A percentile compares a stretch with the other conserved stretches of the same genome.
These are phyloP conservation scores for Phyto melanocephala DNA, from an alignment of 2,888 invertebrate genomes.

Conservation along the genomic window DNA sequence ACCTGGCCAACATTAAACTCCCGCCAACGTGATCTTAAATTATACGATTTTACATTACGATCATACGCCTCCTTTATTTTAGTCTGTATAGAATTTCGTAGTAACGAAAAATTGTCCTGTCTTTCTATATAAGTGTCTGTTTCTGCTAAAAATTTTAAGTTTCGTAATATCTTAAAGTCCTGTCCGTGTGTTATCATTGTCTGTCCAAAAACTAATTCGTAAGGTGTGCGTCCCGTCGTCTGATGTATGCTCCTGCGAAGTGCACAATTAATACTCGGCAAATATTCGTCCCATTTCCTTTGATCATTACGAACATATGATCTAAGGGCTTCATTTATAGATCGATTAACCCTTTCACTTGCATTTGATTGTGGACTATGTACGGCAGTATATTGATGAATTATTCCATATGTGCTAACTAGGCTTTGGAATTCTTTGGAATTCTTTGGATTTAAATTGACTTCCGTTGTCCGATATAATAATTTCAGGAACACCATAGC, in stretches of 20 bases:
- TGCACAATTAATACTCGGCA: neutral
- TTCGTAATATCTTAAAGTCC: neutral
- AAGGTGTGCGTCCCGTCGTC: no score
- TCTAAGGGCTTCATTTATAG: no score
- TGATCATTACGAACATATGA: no score
- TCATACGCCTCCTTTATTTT: no score
- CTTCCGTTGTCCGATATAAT: neutral
- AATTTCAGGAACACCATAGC: no score
- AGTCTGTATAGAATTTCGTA: neutral
- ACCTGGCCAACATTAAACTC: neutral
- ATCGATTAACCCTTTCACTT: no score
- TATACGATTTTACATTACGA: no score
- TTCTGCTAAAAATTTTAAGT: neutral
- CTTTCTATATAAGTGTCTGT: neutral
- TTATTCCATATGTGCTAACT: neutral
- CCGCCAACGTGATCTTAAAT: no score
- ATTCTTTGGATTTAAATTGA: neutral
- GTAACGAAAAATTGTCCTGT: neutral
- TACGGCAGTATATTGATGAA: neutral
- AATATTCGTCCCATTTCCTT: no score
- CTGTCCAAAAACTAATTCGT: conserved; percentile 1
- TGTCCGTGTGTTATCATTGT: neutral
- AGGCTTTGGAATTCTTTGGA: neutral
- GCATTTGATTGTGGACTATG: no score
- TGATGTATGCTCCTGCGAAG: no score